These are phyloP conservation scores for Crax fasciolata DNA, from an alignment of 2,797 vertebrate genomes.

Conservation along the genomic window DNA sequence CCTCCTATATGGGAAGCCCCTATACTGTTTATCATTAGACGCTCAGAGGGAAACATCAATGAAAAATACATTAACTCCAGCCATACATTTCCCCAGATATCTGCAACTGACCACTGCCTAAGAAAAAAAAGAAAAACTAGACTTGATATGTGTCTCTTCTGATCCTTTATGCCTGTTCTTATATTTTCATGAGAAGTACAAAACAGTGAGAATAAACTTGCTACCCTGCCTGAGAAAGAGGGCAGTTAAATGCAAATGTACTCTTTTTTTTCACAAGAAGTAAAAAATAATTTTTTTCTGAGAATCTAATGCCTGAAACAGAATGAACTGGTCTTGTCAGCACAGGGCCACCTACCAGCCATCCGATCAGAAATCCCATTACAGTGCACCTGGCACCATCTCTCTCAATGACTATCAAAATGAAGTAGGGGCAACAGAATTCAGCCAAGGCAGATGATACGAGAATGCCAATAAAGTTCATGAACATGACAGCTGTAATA, in stretches of 20 bases:
- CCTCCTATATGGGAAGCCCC: background rate
- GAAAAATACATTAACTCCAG: background rate
- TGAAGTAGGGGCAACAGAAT: background rate
- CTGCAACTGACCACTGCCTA: background rate
- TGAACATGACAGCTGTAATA: background rate
- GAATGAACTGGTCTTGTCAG: background rate
- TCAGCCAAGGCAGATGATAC: background rate
- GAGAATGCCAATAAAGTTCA: background rate
- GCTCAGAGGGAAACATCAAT: background rate
- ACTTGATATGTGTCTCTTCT: background rate
- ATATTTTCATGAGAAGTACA: background rate
- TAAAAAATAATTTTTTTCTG: background rate
- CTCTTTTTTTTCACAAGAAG: background rate
- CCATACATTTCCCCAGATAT: background rate
- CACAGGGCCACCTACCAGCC: background rate
- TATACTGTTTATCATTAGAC: background rate
- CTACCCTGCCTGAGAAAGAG: background rate
- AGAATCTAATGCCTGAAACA: background rate
- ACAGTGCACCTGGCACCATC: background rate
- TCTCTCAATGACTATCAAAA: background rate
- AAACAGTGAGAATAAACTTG: background rate
- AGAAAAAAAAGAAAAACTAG: background rate
- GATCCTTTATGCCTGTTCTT: background rate
- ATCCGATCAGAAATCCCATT: background rate
- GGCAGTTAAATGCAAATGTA: background rate